A percentile compares a stretch with the other conserved stretches of the same genome.
Conservation (phyloP, 1,140 invertebrate genomes). For the Heliothis subflexa region DNA sequence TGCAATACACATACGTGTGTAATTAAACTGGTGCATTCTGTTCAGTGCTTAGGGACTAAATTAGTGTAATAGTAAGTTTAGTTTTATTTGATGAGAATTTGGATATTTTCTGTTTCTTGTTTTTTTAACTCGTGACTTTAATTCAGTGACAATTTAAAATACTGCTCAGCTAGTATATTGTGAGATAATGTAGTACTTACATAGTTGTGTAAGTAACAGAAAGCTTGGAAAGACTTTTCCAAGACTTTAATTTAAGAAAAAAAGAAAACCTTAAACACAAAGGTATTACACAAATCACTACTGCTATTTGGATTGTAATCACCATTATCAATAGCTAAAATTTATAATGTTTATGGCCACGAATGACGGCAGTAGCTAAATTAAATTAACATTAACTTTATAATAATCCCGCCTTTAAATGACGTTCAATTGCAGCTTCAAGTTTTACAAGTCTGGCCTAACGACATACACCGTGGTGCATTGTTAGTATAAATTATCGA, state of each 20-base stretch:
- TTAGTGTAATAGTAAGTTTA: neutral
- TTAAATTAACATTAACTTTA: slow-evolving; percentile 16
- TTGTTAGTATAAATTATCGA: slow-evolving; percentile 50
- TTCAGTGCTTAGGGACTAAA: slow-evolving; percentile 1
- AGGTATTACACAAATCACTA: too few relatives aligned
- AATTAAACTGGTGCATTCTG: neutral
- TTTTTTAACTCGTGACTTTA: too few relatives aligned
- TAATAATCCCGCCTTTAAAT: slow-evolving; percentile 21
- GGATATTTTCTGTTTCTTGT: neutral
- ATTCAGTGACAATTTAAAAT: too few relatives aligned
- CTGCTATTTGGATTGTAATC: too few relatives aligned
- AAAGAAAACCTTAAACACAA: too few relatives aligned
- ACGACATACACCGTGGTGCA: slow-evolving; percentile 18
- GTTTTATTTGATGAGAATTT: neutral
- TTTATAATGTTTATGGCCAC: neutral
- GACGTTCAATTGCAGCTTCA: slow-evolving; percentile 20
- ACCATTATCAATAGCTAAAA: slow-evolving; percentile 16
- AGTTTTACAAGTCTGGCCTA: slow-evolving; percentile 22
- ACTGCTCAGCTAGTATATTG: too few relatives aligned
- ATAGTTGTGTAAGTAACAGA: too few relatives aligned
- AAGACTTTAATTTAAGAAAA: too few relatives aligned
- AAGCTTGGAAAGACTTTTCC: too few relatives aligned
- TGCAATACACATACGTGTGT: slow-evolving; percentile 30
- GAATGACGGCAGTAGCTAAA: slow-evolving; percentile 1
- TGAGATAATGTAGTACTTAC: too few relatives aligned